Evolutionary conservation across 2,888 invertebrate species (phyloP).

Genomic region (Plemyria rubiginata): DNA sequence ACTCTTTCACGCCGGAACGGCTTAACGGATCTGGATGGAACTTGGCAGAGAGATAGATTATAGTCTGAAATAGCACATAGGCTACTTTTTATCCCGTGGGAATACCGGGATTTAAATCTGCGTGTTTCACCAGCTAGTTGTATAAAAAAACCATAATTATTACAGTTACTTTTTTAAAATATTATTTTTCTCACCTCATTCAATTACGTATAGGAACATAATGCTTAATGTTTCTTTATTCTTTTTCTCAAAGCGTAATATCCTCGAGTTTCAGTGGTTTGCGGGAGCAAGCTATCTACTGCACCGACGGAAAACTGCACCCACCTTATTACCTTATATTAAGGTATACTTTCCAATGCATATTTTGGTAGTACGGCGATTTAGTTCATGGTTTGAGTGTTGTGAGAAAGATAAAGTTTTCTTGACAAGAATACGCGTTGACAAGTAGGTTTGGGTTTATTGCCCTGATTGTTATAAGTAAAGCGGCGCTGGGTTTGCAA

Average conservation of each 20-base stretch:
- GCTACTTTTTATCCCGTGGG: too few relatives aligned
- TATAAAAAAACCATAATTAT: too few relatives aligned
- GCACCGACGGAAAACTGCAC: neutral
- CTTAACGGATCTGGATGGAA: too few relatives aligned
- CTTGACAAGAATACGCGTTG: constrained; percentile 62
- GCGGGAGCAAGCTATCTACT: constrained; percentile 33
- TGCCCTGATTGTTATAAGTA: constrained; percentile 14
- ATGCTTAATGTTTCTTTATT: constrained; percentile 5
- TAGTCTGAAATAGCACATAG: too few relatives aligned
- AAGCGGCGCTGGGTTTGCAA: too few relatives aligned
- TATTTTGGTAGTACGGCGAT: neutral
- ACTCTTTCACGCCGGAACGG: too few relatives aligned
- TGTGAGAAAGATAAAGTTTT: constrained; percentile 53
- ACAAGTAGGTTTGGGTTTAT: constrained; percentile 47
- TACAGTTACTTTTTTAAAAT: neutral
- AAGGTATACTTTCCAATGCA: constrained; percentile 12
- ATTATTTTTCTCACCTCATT: neutral
- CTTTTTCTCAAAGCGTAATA: constrained; percentile 15
- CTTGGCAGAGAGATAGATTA: too few relatives aligned
- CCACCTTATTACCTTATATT: constrained; percentile 7
- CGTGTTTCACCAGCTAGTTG: too few relatives aligned
- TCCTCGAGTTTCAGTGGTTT: constrained; percentile 71
- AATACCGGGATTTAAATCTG: too few relatives aligned
- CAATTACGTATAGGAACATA: neutral
- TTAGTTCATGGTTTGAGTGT: neutral